Evolutionary conservation across 2,113 vertebrate genomes (phyloP), one percentile per base, ranked within the genome.

Genomic region (Malurus alboscapulatus): DNA sequence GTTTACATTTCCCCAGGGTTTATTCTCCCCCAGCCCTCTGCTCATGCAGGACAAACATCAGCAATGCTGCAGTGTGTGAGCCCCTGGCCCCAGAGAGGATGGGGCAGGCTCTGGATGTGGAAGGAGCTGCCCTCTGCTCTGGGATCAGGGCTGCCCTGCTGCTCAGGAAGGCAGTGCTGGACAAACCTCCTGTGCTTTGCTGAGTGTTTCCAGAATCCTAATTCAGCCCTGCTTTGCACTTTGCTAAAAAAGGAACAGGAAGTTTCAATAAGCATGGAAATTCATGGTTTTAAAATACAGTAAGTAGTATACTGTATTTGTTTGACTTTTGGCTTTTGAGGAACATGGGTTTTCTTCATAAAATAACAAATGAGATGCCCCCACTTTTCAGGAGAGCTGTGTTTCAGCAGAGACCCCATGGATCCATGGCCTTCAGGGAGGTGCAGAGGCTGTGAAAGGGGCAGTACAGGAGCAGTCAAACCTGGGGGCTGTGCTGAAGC

Each of bases 331-430:
- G 18, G 10, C 4, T 2, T 44, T 74, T 62, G 47, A 81, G 17
- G 21, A 77, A 66, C 0, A 0, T 4, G 6, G 0, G 11, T 24
- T 61, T 62, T 75, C 30, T 55, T 79, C 40, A 63, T 30, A 53
- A 69, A 38, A 79, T 0, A 2, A 59, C 9, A n/a, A 6, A 25
- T 26, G 21, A 65, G 30, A 59, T 18, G 14, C 9, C 5, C 20
- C 12, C 14, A 21, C 42, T 78, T 80, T 65, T 59, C n/a, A 80
- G 61, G 36, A 84, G 26, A 0, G 1, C 24, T n/a, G 14, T 19
- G 8, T 73, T 80, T 74, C 21, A 40, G 44, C 25, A 74, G 65
- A 71, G 27, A 22, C 48, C 71, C n/a, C 25, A 2, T 0, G 0
- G 65, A 38, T 63, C 71, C 38, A n/a, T 68, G 38, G 48, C 14